Conservation (phyloP, 1,140 invertebrate species). For the Rhyacophila brunnea region DNA sequence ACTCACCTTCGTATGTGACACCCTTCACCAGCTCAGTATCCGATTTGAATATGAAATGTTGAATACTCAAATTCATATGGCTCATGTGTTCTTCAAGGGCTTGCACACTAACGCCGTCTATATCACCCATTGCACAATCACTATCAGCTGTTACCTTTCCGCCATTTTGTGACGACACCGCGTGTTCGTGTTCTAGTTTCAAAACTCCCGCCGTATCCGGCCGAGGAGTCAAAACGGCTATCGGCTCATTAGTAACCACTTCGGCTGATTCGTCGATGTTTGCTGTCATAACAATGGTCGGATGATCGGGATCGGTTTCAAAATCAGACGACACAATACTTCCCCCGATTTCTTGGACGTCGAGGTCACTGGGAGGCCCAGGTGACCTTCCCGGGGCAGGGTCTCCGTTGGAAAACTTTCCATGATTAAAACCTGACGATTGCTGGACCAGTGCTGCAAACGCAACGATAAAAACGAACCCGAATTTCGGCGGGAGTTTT, state of each 20-base stretch:
- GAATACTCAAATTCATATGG: constrained; percentile 25
- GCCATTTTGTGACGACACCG: neutral
- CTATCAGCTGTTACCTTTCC: neutral
- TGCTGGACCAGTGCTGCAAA: constrained; percentile 5
- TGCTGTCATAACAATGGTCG: neutral
- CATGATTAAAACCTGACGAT: constrained; percentile 16
- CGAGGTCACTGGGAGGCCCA: constrained; percentile 11
- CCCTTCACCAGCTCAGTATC: constrained; percentile 25
- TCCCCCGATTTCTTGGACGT: neutral
- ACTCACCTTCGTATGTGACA: constrained; percentile 28
- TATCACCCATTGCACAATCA: constrained; percentile 13
- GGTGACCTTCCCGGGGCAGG: constrained; percentile 31
- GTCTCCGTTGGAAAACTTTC: constrained; percentile 21
- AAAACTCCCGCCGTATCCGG: constrained; percentile 1
- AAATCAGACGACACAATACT: constrained; percentile 2
- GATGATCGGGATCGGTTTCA: constrained; percentile 11
- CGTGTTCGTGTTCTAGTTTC: neutral
- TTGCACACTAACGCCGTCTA: constrained; percentile 8
- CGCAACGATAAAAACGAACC: constrained; percentile 5
- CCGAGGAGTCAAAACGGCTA: neutral
- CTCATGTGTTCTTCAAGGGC: constrained; percentile 8
- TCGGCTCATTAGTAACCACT: neutral
- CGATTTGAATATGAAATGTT: constrained; percentile 25
- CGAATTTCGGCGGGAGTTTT: constrained; percentile 10
- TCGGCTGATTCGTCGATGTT: neutral